Evolutionary conservation across 2,888 invertebrate genomes (phyloP).

Genomic region (Noctua comes): DNA sequence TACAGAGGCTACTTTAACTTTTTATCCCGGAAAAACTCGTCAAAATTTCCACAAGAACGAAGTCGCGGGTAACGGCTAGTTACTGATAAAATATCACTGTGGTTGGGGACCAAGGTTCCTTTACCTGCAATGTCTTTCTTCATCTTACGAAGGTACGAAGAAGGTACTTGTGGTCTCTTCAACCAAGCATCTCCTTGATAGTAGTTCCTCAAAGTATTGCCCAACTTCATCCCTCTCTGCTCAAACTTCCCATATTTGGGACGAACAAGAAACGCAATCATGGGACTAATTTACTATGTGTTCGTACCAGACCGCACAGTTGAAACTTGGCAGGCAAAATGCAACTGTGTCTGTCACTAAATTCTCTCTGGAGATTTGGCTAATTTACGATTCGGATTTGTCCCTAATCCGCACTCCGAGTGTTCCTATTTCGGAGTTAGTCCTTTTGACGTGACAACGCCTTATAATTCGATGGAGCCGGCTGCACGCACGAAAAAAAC

Average conservation of each 20-base stretch:
- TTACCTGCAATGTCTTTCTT: background rate
- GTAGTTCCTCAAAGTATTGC: constrained; percentile 20
- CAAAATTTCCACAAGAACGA: too few relatives aligned
- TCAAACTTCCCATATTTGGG: constrained; percentile 31
- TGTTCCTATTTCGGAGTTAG: constrained; percentile 26
- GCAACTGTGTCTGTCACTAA: constrained; percentile 67
- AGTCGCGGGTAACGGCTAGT: background rate
- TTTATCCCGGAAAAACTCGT: background rate
- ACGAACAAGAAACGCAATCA: constrained; percentile 60
- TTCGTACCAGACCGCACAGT: constrained; percentile 44
- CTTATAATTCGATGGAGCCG: too few relatives aligned
- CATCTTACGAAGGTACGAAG: background rate
- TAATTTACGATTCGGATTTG: constrained; percentile 75
- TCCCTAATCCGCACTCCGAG: constrained; percentile 65
- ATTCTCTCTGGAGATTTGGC: constrained; percentile 65
- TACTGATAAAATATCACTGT: background rate
- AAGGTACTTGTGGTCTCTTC: constrained; percentile 17
- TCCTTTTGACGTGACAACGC: too few relatives aligned
- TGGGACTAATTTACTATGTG: constrained; percentile 53
- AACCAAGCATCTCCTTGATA: constrained; percentile 10
- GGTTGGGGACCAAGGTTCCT: background rate
- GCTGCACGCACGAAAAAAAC: too few relatives aligned
- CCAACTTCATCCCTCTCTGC: constrained; percentile 22
- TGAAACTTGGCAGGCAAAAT: constrained; percentile 70
- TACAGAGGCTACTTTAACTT: background rate